These are phyloP conservation scores for Lerema accius DNA, from an alignment of 1,140 invertebrate species.

Conservation along the genomic window DNA sequence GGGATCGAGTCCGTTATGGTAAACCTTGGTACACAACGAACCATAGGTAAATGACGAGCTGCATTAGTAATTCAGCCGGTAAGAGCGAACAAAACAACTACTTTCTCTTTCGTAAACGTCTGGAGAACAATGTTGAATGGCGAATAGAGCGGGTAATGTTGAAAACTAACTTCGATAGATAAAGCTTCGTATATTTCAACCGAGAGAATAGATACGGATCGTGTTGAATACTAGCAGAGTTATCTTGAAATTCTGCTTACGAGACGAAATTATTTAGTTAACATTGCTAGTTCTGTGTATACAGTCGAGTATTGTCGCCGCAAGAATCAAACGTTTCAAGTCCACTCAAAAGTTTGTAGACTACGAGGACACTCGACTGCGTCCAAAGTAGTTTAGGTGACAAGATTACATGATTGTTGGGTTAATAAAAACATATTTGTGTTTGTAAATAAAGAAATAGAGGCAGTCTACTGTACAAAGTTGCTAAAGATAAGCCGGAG, in stretches of 20 bases:
- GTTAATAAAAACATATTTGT: constrained; percentile 27
- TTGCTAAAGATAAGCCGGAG: constrained; percentile 64
- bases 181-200: constrained; percentile 38
- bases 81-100: constrained; percentile 62
- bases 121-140: constrained; percentile 54
- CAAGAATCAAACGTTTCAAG: constrained; percentile 1
- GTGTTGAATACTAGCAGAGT: constrained; percentile 32
- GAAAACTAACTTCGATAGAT: constrained; percentile 50
- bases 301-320: background rate
- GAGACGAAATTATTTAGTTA: constrained; percentile 17
- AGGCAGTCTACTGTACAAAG: constrained; percentile 53
- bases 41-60: constrained; percentile 57
- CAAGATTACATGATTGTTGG: constrained; percentile 12
- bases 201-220: constrained; percentile 37
- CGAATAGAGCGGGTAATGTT: constrained; percentile 43
- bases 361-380: background rate
- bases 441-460: constrained; percentile 37
- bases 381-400: constrained; percentile 1
- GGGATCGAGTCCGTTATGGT: constrained; percentile 48
- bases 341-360: constrained; percentile 4
- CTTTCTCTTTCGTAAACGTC: constrained; percentile 66
- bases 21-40: constrained; percentile 51
- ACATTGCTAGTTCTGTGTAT: background rate
- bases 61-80: constrained; percentile 65
- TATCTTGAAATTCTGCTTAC: constrained; percentile 13